Evolutionary conservation across 30 jellyfish, hydroid and myxozoan species (phyloP).

Genomic region (Aurelia coerulea): DNA sequence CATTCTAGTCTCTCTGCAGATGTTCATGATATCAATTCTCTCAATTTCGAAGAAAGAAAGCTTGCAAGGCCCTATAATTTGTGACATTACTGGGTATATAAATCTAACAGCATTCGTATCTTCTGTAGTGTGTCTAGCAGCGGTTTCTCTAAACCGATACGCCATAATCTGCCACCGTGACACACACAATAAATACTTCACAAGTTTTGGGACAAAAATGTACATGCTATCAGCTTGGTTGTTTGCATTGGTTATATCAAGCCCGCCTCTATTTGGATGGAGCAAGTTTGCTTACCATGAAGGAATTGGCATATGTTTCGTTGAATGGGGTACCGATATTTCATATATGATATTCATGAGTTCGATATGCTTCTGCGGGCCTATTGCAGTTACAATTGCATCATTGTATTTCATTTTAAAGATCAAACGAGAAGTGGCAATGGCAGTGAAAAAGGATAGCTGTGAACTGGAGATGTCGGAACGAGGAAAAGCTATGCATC

Average conservation of each 20-base stretch:
- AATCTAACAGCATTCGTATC: conserved; percentile 48
- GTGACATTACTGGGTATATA: conserved; percentile 49
- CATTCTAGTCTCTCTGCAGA: too few relatives aligned
- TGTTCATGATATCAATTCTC: too few relatives aligned
- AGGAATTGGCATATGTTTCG: conserved; percentile 40
- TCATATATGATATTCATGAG: conserved; percentile 61
- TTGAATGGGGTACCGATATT: conserved; percentile 32
- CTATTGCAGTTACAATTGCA: conserved; percentile 30
- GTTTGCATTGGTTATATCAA: conserved; percentile 13
- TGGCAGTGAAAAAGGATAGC: background rate
- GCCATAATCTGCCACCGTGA: conserved; percentile 33
- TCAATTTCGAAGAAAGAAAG: too few relatives aligned
- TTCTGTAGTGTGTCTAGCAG: conserved; percentile 46
- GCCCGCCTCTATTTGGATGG: conserved; percentile 70
- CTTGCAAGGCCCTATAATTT: background rate
- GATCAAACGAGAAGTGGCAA: background rate
- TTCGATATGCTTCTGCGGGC: conserved; percentile 48
- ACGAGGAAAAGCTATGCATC: background rate
- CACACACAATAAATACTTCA: conserved; percentile 14
- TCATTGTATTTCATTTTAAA: conserved; percentile 22
- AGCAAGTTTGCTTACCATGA: conserved; percentile 34
- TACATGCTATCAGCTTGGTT: conserved; percentile 39
- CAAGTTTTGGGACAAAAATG: background rate
- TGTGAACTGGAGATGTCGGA: background rate
- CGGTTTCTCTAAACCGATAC: conserved; percentile 48